Evolutionary conservation across 2,888 invertebrate genomes (phyloP).

Genomic region (Cheilosia pagana): DNA sequence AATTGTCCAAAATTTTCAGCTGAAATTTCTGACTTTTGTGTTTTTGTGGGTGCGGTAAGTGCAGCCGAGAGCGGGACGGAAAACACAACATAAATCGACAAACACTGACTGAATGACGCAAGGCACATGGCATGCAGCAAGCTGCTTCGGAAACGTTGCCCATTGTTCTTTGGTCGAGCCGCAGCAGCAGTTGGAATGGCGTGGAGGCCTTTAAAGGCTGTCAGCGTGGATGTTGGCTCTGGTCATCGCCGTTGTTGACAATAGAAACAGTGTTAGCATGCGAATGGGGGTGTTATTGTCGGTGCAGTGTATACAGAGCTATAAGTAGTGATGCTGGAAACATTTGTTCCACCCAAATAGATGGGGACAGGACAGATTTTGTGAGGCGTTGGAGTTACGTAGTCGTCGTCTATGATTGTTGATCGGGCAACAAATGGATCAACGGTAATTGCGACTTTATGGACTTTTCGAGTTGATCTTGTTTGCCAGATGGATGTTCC

Average conservation of each 20-base stretch:
- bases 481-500: neutral
- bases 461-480: neutral
- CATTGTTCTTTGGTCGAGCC: conserved; percentile 7
- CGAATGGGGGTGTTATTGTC: conserved; percentile 34
- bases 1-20: conserved; percentile 45
- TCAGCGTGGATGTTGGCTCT: conserved; percentile 25
- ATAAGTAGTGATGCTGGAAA: conserved; percentile 1
- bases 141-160: neutral
- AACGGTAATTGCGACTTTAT: neutral
- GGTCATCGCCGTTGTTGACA: conserved; percentile 22
- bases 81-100: conserved; percentile 52
- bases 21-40: conserved; percentile 58
- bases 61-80: conserved; percentile 25
- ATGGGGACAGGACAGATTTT: neutral
- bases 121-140: conserved; percentile 38
- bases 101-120: conserved; percentile 60
- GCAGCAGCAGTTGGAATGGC: neutral
- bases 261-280: conserved; percentile 44
- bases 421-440: conserved; percentile 11
- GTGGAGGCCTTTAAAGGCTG: conserved; percentile 13
- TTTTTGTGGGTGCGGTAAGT: conserved; percentile 3
- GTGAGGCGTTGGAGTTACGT: neutral
- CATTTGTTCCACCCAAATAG: neutral
- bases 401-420: neutral
- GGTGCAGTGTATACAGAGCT: conserved; percentile 26